These are phyloP conservation scores for Irena cyanogastra DNA, from an alignment of 2,113 vertebrate genomes.

Conservation along the genomic window DNA sequence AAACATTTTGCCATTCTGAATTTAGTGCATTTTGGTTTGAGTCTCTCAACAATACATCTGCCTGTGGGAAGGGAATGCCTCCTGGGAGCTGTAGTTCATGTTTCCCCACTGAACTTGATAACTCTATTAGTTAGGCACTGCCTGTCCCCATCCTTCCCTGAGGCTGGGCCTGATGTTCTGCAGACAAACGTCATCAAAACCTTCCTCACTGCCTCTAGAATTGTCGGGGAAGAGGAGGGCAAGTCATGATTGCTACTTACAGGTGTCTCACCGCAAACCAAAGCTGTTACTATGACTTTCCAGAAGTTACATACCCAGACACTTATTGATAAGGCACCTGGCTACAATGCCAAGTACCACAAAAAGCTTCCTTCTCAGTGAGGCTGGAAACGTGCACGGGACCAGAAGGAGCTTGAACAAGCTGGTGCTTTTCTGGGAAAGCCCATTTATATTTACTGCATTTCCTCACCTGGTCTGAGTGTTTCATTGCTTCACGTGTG, in stretches of 20 bases:
- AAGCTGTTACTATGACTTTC: neutral
- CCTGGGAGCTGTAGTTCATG: neutral
- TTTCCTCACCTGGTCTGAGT: neutral
- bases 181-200: neutral
- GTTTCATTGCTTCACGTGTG: rapidly evolving
- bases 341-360: neutral
- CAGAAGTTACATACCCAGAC: neutral
- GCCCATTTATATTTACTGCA: neutral
- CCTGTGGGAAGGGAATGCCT: neutral
- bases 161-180: neutral
- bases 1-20: neutral
- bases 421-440: neutral
- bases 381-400: neutral
- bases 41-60: neutral
- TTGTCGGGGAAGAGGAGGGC: neutral
- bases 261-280: neutral
- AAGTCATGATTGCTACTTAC: neutral
- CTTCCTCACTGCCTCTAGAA: neutral
- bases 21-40: neutral
- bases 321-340: neutral
- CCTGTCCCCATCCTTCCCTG: neutral
- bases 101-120: neutral
- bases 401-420: neutral
- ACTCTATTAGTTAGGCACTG: neutral
- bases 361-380: neutral